A percentile compares a stretch with the other conserved stretches of the same genome.
These are phyloP conservation scores for Heliconius himera DNA, from an alignment of 1,140 invertebrate genomes.

Conservation along the genomic window DNA sequence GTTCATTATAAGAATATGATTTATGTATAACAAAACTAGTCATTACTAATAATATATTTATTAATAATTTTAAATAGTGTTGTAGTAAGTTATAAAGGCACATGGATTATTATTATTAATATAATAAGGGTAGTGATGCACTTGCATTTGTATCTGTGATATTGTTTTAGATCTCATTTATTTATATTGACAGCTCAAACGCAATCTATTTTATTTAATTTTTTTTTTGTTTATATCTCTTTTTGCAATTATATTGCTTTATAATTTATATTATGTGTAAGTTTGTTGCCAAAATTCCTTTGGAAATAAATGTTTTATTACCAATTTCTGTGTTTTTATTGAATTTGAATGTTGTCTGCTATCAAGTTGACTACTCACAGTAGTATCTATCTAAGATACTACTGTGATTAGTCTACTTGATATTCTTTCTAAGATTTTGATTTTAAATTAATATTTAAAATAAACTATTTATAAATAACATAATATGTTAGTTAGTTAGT, in stretches of 20 bases:
- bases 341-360: neutral
- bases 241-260: neutral
- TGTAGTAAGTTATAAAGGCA: constrained; percentile 1
- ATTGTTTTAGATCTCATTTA: constrained; percentile 16
- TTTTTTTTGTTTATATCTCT: neutral
- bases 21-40: neutral
- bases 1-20: neutral
- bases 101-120: neutral
- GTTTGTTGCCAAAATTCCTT: neutral
- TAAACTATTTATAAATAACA: too few species aligned
- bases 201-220: neutral
- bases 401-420: too few species aligned
- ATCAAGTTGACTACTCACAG: too few species aligned
- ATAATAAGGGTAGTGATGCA: constrained; percentile 3
- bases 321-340: neutral
- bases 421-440: too few species aligned
- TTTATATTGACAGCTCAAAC: neutral
- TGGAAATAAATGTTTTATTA: constrained; percentile 1
- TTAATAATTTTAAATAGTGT: constrained; percentile 1
- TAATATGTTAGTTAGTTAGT: too few species aligned
- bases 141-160: constrained; percentile 14
- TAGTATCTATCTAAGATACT: too few species aligned
- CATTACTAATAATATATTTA: neutral
- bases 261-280: neutral
- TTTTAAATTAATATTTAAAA: too few species aligned